Conservation (phyloP, 2,113 vertebrate species). For the Bufo bufo region DNA sequence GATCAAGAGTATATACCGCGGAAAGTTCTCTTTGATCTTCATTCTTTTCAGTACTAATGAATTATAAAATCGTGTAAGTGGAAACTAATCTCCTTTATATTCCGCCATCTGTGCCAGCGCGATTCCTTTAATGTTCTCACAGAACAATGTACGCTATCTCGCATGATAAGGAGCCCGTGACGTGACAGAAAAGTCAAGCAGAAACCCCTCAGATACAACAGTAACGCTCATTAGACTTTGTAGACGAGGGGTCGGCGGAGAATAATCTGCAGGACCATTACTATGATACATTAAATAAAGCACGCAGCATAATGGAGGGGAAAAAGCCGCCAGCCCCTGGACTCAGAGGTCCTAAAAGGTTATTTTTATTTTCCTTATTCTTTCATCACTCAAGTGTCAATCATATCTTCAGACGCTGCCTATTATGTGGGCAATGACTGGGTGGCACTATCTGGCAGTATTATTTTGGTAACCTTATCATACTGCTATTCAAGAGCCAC, state of each 20-base stretch:
- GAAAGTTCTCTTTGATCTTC: slow-evolving; percentile 55
- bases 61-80: slow-evolving; percentile 57
- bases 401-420: background rate
- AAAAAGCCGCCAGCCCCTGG: background rate
- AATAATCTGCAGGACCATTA: background rate
- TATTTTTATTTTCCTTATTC: background rate
- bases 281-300: background rate
- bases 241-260: background rate
- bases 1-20: slow-evolving; percentile 48
- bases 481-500: too few species aligned
- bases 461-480: too few species aligned
- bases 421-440: background rate
- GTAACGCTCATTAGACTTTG: background rate
- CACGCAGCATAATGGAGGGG: background rate
- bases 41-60: slow-evolving; percentile 56
- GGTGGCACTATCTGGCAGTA: background rate
- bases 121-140: slow-evolving; percentile 38
- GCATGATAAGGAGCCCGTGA: slow-evolving; percentile 13
- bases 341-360: background rate
- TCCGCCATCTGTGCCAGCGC: slow-evolving; percentile 29
- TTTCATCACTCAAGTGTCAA: background rate
- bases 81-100: slow-evolving; percentile 55
- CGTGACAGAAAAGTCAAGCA: slow-evolving; percentile 20
- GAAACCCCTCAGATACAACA: background rate
- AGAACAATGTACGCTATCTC: slow-evolving; percentile 18